A percentile compares a stretch with the other conserved stretches of the same genome.
Evolutionary conservation across 2,113 vertebrate genomes (phyloP).

Genomic region (Colossoma macropomum): DNA sequence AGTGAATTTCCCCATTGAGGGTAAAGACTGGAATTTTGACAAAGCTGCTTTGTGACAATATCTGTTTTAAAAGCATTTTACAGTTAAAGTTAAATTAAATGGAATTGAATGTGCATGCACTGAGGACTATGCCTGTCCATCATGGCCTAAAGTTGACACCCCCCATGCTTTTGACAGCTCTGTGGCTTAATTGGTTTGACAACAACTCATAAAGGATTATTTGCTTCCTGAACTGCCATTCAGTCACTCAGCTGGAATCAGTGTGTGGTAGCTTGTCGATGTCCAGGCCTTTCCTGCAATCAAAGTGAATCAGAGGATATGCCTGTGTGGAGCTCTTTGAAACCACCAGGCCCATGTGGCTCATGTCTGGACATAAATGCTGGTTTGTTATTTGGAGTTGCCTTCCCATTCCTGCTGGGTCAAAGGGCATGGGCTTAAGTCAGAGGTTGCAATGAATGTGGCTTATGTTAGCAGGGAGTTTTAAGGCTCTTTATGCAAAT

Average conservation of each 20-base stretch:
- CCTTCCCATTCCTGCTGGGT: slow-evolving; percentile 54
- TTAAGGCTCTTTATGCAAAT: slow-evolving; percentile 54
- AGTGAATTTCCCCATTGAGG: too few relatives aligned
- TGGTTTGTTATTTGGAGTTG: slow-evolving; percentile 68
- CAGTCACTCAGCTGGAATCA: slow-evolving; percentile 63
- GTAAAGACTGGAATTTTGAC: too few relatives aligned
- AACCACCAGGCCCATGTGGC: slow-evolving; percentile 5
- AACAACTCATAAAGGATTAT: slow-evolving; percentile 58
- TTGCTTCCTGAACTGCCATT: slow-evolving; percentile 65
- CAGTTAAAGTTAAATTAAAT: too few relatives aligned
- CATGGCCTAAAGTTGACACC: background rate
- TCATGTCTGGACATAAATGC: slow-evolving; percentile 59
- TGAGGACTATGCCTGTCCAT: background rate
- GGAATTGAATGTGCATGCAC: background rate
- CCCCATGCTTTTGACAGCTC: slow-evolving; percentile 1
- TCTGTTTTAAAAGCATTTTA: too few relatives aligned
- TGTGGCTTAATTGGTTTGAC: slow-evolving; percentile 61
- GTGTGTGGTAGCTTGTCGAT: slow-evolving; percentile 60
- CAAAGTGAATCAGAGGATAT: slow-evolving; percentile 58
- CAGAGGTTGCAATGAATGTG: slow-evolving; percentile 63
- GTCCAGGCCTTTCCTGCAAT: slow-evolving; percentile 66
- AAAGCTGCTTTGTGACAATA: too few relatives aligned
- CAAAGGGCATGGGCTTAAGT: slow-evolving; percentile 68
- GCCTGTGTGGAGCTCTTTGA: slow-evolving; percentile 41
- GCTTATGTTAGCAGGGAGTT: slow-evolving; percentile 56